phyloP scores from a whole-genome alignment of 2,888 invertebrate genomes.

The Meiosimyza platycephala region DNA sequence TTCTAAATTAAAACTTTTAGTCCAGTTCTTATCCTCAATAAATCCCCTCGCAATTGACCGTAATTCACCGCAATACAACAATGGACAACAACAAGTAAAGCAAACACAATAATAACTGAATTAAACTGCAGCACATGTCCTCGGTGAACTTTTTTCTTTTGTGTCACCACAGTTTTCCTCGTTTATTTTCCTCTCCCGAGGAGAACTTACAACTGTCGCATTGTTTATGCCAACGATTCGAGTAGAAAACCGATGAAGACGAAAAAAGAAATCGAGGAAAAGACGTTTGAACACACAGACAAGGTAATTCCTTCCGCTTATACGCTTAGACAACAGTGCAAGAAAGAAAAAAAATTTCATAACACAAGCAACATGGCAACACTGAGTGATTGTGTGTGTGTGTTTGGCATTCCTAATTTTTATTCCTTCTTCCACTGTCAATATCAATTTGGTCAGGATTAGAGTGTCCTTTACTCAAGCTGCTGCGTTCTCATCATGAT shows the following conservation, averaged over 20 bases:
- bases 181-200: not conserved
- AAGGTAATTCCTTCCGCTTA: constrained; percentile 9
- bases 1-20: no score
- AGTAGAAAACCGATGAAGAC: not conserved
- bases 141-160: not conserved
- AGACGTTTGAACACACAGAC: constrained; percentile 9
- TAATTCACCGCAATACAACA: no score
- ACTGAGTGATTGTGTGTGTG: not conserved
- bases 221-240: constrained; percentile 2
- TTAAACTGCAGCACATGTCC: constrained; percentile 20
- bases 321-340: not conserved
- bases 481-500: not conserved
- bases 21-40: no score
- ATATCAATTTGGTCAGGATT: constrained; percentile 31
- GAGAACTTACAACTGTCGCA: constrained; percentile 7
- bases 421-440: constrained; percentile 26
- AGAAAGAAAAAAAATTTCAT: no score
- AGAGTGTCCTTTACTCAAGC: constrained; percentile 17
- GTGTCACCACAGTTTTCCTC: not conserved
- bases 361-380: not conserved
- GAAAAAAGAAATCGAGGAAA: not conserved
- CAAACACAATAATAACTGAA: constrained; percentile 24
- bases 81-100: not conserved
- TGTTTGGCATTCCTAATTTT: constrained; percentile 20
- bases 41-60: no score